These are phyloP conservation scores for Drosophila erecta DNA, from an alignment of 1,140 invertebrate genomes.

Conservation along the genomic window DNA sequence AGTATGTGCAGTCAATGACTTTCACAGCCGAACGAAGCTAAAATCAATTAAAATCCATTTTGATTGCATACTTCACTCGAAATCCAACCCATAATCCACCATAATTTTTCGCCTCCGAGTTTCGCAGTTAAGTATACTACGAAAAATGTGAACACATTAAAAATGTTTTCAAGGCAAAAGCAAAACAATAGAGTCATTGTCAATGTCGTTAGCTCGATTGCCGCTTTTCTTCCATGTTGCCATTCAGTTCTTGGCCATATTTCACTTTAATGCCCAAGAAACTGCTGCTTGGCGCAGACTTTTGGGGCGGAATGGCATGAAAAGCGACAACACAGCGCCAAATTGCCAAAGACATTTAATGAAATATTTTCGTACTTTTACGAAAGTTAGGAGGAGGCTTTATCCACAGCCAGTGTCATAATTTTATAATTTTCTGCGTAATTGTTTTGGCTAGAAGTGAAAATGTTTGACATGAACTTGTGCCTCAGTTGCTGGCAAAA, in stretches of 20 bases:
- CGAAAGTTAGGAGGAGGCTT: neutral
- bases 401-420: conserved; percentile 20
- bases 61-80: conserved; percentile 60
- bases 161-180: conserved; percentile 30
- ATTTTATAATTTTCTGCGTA: conserved; percentile 45
- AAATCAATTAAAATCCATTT: conserved; percentile 80
- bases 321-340: conserved; percentile 66
- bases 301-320: conserved; percentile 42
- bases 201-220: conserved; percentile 33
- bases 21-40: conserved; percentile 52
- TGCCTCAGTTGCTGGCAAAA: conserved; percentile 13
- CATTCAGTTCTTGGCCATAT: conserved; percentile 51
- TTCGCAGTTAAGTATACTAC: conserved; percentile 37
- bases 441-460: conserved; percentile 44
- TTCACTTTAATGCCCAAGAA: conserved; percentile 69
- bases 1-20: conserved; percentile 70
- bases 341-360: conserved; percentile 76
- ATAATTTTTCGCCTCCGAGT: conserved; percentile 4
- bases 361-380: conserved; percentile 53
- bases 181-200: conserved; percentile 53
- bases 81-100: conserved; percentile 3
- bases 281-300: conserved; percentile 8
- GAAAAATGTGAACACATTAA: conserved; percentile 45
- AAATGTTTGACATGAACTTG: conserved; percentile 33
- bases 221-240: conserved; percentile 22